Percentiles rank a stretch among this genome's conserved stretches.
Conservation (phyloP, 2,888 invertebrate genomes). For the Lydus trimaculatus region DNA sequence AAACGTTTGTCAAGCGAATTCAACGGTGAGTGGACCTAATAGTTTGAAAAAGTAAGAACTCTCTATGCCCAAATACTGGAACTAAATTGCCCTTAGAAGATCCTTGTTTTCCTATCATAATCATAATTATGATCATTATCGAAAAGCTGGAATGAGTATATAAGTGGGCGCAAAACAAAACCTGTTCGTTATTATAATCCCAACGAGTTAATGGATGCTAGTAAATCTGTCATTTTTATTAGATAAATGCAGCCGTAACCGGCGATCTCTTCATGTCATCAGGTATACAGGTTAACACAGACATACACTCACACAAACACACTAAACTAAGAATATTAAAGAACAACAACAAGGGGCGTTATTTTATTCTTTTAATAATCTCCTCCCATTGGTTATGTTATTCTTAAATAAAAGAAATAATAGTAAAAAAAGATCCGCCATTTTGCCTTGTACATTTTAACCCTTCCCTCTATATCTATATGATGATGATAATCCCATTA, state of each 20-base stretch:
- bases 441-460: conserved; percentile 53
- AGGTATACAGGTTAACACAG: conserved; percentile 24
- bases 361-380: conserved; percentile 5
- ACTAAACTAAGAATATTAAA: neutral
- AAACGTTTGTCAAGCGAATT: too few species aligned
- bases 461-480: conserved; percentile 51
- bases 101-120: neutral
- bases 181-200: conserved; percentile 45
- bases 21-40: too few species aligned
- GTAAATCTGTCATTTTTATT: conserved; percentile 55
- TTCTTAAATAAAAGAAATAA: neutral
- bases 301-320: neutral
- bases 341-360: neutral
- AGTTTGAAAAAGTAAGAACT: too few species aligned
- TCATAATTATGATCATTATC: conserved; percentile 14
- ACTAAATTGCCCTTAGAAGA: too few species aligned
- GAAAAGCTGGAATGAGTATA: conserved; percentile 40
- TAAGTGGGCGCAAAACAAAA: conserved; percentile 50
- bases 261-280: conserved; percentile 35
- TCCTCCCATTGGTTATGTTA: conserved; percentile 1
- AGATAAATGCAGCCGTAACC: conserved; percentile 46
- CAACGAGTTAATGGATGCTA: conserved; percentile 48
- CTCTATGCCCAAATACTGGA: too few species aligned
- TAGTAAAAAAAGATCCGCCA: conserved; percentile 46
- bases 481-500: conserved; percentile 60